Percentiles rank a stretch among this genome's conserved stretches.
Evolutionary conservation across 2,113 vertebrate genomes (phyloP).

Genomic region (Neogobius melanostomus): DNA sequence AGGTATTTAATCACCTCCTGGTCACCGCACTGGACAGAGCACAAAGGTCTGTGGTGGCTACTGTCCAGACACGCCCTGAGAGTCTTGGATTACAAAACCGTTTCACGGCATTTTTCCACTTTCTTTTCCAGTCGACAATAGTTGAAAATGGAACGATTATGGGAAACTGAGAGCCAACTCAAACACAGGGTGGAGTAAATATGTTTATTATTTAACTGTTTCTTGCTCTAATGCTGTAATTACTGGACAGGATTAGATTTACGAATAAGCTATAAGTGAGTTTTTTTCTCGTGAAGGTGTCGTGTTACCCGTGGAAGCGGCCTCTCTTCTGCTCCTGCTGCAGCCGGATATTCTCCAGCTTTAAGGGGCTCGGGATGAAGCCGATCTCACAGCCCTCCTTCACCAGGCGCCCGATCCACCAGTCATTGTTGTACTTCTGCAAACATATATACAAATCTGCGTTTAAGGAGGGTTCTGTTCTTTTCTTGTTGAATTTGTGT

Average conservation of each 20-base stretch:
- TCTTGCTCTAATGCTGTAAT: too few species aligned
- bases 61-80: conserved; percentile 29
- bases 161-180: too few species aligned
- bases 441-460: neutral
- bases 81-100: conserved; percentile 25
- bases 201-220: too few species aligned
- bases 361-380: conserved; percentile 94
- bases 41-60: conserved; percentile 34
- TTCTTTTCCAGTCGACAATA: neutral
- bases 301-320: conserved; percentile 87
- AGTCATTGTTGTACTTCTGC: conserved; percentile 99
- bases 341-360: conserved; percentile 92
- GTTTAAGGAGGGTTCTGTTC: neutral
- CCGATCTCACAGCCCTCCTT: conserved; percentile 98
- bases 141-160: too few species aligned
- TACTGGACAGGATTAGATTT: too few species aligned
- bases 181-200: too few species aligned
- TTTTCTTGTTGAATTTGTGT: too few species aligned
- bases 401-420: conserved; percentile 97
- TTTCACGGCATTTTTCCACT: conserved; percentile 23
- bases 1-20: neutral
- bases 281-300: neutral
- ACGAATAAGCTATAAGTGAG: too few species aligned
- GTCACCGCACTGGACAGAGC: neutral
- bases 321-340: conserved; percentile 96